These are phyloP conservation scores for Wiebesia pumilae DNA, from an alignment of 1,140 invertebrate species.

Conservation along the genomic window DNA sequence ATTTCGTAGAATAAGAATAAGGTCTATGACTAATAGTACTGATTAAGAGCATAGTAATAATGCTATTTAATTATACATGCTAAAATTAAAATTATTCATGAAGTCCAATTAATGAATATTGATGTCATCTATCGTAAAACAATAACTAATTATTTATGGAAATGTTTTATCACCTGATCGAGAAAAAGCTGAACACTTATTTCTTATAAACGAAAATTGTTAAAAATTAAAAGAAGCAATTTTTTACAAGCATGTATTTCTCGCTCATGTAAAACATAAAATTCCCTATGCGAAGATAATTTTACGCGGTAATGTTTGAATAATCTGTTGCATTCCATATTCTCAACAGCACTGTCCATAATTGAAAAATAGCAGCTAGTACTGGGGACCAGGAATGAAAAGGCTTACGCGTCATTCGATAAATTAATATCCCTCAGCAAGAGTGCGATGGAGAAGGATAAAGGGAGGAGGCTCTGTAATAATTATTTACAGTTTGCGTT, in stretches of 20 bases:
- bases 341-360: not conserved
- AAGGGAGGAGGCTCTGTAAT: constrained; percentile 31
- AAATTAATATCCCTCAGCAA: constrained; percentile 57
- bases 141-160: not conserved
- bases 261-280: not conserved
- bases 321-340: too few relatives aligned
- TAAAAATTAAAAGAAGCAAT: constrained; percentile 16
- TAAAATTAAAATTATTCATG: too few relatives aligned
- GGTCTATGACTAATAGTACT: too few relatives aligned
- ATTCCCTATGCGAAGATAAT: constrained; percentile 27
- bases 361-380: not conserved
- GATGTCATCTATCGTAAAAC: not conserved
- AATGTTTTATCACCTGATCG: too few relatives aligned
- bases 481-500: constrained; percentile 58
- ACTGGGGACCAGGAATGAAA: not conserved
- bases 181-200: too few relatives aligned
- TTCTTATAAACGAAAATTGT: not conserved
- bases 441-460: not conserved
- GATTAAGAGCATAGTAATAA: too few relatives aligned
- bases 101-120: not conserved
- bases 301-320: not conserved
- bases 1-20: too few relatives aligned
- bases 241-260: not conserved
- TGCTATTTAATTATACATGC: too few relatives aligned
- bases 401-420: constrained; percentile 44